phyloP scores from a whole-genome alignment of 2,113 vertebrate genomes.

The Potamarius usumacintae region DNA sequence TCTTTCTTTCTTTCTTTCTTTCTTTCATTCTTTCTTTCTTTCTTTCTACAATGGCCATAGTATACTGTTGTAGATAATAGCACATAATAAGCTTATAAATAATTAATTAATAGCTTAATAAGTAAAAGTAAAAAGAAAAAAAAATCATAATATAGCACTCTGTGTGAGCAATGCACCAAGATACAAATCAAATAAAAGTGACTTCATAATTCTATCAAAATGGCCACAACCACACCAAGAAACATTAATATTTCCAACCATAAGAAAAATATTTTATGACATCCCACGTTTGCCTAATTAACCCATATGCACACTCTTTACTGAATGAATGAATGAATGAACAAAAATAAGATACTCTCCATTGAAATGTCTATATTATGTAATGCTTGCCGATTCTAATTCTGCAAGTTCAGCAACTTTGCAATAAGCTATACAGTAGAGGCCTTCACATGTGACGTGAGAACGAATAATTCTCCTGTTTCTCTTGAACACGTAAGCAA shows the following conservation, averaged over 20 bases:
- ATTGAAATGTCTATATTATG: neutral
- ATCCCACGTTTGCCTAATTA: neutral
- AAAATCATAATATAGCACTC: neutral
- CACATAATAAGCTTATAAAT: no score
- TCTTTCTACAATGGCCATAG: no score
- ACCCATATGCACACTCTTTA: neutral
- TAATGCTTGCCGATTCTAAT: neutral
- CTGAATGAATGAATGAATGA: neutral
- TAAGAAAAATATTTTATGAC: neutral
- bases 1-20: no score
- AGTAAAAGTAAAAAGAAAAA: no score
- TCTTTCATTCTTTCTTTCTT: no score
- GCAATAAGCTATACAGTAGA: no score
- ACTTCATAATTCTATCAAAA: neutral
- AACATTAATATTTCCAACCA: neutral
- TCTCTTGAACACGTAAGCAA: neutral
- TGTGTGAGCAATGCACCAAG: neutral
- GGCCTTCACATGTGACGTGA: neutral
- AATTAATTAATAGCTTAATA: no score
- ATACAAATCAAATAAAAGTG: neutral
- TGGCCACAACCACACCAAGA: neutral
- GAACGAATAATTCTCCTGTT: constrained; percentile 9
- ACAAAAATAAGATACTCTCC: neutral
- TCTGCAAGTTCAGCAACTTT: neutral
- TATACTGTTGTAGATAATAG: no score